phyloP scores from a whole-genome alignment of 2,888 invertebrate species.

The Caenorhabditis parvicauda region DNA sequence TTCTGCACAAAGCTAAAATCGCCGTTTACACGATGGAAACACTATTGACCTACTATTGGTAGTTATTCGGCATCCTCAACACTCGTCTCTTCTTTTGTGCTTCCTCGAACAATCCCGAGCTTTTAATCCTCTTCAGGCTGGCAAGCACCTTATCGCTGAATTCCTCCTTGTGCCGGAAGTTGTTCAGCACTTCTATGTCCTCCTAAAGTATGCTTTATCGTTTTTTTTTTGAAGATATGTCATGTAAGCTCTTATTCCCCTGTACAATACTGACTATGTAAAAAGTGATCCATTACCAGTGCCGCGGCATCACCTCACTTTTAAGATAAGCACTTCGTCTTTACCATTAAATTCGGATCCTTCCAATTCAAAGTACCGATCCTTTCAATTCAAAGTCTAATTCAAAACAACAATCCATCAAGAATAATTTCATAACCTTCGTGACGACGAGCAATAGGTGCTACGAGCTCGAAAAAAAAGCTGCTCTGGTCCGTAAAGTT shows the following conservation, averaged over 20 bases:
- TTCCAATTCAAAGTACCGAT: neutral
- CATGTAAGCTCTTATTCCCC: too few species aligned
- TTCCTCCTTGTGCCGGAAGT: conserved; percentile 25
- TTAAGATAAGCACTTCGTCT: too few species aligned
- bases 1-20: conserved; percentile 23
- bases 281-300: neutral
- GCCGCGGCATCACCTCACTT: neutral
- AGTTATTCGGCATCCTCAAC: conserved; percentile 26
- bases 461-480: too few species aligned
- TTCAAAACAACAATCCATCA: too few species aligned
- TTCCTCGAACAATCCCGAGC: conserved; percentile 23
- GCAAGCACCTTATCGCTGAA: conserved; percentile 12
- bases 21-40: neutral
- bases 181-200: conserved; percentile 14
- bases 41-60: conserved; percentile 21
- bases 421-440: too few species aligned
- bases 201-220: conserved; percentile 2
- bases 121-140: conserved; percentile 5
- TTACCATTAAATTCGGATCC: too few species aligned
- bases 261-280: neutral
- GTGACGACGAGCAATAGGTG: too few species aligned
- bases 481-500: too few species aligned
- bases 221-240: neutral
- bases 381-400: too few species aligned
- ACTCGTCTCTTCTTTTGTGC: conserved; percentile 19